Percentiles rank a stretch among this genome's conserved stretches.
Conservation (phyloP, 2,797 vertebrate genomes). For the Trachops cirrhosus region DNA sequence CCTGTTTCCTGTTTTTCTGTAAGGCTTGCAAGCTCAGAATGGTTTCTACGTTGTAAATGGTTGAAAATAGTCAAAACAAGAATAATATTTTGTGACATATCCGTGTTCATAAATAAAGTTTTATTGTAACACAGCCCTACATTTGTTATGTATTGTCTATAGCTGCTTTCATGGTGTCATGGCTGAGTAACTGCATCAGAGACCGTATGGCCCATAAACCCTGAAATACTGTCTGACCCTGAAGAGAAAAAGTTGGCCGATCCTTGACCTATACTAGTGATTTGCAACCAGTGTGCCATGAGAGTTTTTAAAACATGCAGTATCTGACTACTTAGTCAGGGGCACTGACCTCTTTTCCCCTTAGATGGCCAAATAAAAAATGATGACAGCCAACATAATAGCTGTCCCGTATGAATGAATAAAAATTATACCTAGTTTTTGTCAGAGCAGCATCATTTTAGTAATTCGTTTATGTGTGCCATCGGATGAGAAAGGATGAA, state of each 20-base stretch:
- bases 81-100: neutral
- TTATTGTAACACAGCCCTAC: neutral
- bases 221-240: neutral
- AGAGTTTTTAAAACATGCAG: neutral
- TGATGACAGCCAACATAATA: neutral
- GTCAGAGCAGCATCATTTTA: neutral
- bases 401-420: neutral
- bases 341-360: neutral
- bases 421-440: neutral
- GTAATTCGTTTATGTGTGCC: neutral
- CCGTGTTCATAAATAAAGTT: neutral
- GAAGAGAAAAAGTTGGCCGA: neutral
- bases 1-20: neutral
- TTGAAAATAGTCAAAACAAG: neutral
- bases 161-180: neutral
- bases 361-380: neutral
- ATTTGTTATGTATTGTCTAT: neutral
- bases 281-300: neutral
- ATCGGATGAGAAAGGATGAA: neutral
- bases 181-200: neutral
- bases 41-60: neutral
- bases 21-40: neutral
- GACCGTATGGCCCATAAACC: neutral
- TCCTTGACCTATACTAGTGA: neutral
- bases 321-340: neutral